phyloP scores from a whole-genome alignment of 1,140 invertebrate species.

The Micrasema longulum region DNA sequence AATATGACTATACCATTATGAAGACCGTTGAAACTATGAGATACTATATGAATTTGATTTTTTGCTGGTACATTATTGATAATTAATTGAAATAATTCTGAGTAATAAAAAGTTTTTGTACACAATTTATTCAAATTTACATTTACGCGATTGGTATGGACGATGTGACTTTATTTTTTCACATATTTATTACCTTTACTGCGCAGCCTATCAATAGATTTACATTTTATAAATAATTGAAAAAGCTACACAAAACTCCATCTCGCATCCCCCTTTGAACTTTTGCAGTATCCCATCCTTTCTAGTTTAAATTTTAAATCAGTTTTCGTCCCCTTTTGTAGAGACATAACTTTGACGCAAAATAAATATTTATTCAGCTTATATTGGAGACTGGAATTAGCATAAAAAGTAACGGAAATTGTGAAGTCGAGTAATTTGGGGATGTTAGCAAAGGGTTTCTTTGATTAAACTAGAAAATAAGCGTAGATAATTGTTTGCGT shows the following conservation, averaged over 20 bases:
- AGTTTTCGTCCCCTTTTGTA: slow-evolving; percentile 36
- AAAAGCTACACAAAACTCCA: slow-evolving; percentile 37
- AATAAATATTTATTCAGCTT: slow-evolving; percentile 48
- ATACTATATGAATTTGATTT: no score
- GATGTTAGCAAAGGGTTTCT: slow-evolving; percentile 20
- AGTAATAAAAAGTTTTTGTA: no score
- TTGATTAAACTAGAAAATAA: slow-evolving; percentile 26
- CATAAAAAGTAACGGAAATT: slow-evolving; percentile 22
- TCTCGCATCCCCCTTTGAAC: slow-evolving; percentile 31
- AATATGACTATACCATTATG: no score
- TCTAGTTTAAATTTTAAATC: slow-evolving; percentile 54
- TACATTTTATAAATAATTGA: slow-evolving; percentile 53
- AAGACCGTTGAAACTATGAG: no score
- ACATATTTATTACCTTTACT: no score
- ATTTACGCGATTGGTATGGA: no score
- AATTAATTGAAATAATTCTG: no score
- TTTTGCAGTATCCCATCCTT: slow-evolving; percentile 10
- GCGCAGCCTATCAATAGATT: slow-evolving; percentile 45
- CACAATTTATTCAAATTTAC: no score
- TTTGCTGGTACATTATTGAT: no score
- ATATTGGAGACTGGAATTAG: slow-evolving; percentile 49
- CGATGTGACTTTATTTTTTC: no score
- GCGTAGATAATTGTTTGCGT: slow-evolving; percentile 20
- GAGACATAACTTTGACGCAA: slow-evolving; percentile 25
- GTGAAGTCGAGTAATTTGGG: slow-evolving; percentile 5